Evolutionary conservation across 2,797 vertebrate species (phyloP), one percentile per base, ranked within the genome.

Genomic region (Picus viridis): DNA sequence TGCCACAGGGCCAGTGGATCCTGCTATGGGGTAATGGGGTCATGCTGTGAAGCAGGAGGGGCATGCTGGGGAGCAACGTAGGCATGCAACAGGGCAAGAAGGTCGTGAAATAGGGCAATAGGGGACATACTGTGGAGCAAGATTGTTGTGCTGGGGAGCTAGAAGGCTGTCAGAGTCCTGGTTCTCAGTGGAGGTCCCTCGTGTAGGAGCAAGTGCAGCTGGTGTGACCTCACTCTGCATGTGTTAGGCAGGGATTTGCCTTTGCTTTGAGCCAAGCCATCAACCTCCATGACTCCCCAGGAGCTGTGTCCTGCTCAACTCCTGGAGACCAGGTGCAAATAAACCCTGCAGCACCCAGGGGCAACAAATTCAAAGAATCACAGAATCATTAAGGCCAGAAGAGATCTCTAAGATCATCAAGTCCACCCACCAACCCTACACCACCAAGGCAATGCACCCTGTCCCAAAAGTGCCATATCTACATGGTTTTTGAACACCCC

Each of bases 201-300:
- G 22, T 12, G 12, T 54, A 0, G 0, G 41, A 22, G 34, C n/a
- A 49, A 64, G 9, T 8, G 49, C 30, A 27, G 7, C 4, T 36
- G 56, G 8, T 30, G 32, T 29, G 45, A 54, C 10, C 27, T 85
- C 2, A 0, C 53, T 69, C 64, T 57, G 12, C 12, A 3, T 11
- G 13, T 12, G 5, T n/a, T 22, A 19, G 26, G 59, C 18, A n/a
- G 8, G 30, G 34, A 14, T 59, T 26, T 77, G 5, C 13, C 8
- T 16, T 73, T 78, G 7, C 12, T 5, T 9, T 34, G 19, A 82
- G 51, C 16, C 4, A 13, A 74, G 10, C 36, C 63, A 73, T 26
- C 22, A 68, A 27, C 19, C 19, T 53, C 7, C 3, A 2, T 4
- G 22, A 63, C 22, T 36, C 8, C 26, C 14, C 2, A 3, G 59